Conservation (phyloP, 2,113 vertebrate species). For the Limnothrissa miodon region DNA sequence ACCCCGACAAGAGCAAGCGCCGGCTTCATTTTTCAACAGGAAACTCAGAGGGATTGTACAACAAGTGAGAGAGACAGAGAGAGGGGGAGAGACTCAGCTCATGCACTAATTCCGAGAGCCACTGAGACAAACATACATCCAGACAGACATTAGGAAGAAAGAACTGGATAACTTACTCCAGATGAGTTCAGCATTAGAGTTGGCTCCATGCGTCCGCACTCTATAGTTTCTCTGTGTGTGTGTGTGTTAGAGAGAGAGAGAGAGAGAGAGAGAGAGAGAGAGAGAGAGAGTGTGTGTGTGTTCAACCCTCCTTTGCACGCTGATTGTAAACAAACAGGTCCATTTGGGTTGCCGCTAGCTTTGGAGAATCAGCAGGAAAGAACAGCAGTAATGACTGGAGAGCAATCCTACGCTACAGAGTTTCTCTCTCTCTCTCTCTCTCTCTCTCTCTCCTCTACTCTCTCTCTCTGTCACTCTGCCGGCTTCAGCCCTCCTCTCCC, state of each 20-base stretch:
- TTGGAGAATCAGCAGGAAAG: constrained; percentile 42
- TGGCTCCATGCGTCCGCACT: constrained; percentile 79
- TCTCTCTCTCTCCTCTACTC: constrained; percentile 37
- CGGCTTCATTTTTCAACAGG: neutral
- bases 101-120: neutral
- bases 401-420: constrained; percentile 57
- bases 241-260: constrained; percentile 47
- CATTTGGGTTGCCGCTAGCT: constrained; percentile 59
- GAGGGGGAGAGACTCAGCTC: neutral
- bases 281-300: constrained; percentile 63
- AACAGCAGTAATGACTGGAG: constrained; percentile 48
- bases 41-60: neutral
- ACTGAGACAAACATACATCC: neutral
- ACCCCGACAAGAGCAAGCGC: neutral
- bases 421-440: constrained; percentile 53
- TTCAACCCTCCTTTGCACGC: constrained; percentile 64
- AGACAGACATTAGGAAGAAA: neutral
- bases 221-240: constrained; percentile 50
- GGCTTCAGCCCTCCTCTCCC: constrained; percentile 31
- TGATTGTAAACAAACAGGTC: constrained; percentile 61
- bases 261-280: constrained; percentile 48
- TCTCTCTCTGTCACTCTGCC: constrained; percentile 35
- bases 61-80: neutral
- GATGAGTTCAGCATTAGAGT: constrained; percentile 75
- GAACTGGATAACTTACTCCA: constrained; percentile 59